These are phyloP conservation scores for Drosophila mettleri DNA, from an alignment of 2,888 invertebrate genomes.

Conservation along the genomic window DNA sequence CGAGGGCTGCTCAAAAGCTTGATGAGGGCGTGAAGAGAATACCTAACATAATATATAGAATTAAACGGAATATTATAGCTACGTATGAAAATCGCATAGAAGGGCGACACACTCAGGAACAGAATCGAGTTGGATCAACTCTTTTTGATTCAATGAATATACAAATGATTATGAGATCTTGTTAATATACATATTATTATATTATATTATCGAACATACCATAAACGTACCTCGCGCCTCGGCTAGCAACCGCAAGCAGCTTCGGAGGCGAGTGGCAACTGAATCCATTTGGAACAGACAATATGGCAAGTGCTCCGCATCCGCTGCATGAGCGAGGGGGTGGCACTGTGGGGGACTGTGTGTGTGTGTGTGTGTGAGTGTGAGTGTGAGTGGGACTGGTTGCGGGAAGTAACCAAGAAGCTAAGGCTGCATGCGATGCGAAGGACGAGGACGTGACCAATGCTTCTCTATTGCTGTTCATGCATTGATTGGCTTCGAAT, in stretches of 20 bases:
- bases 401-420: constrained; percentile 22
- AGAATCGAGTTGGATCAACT: background rate
- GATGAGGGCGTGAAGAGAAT: background rate
- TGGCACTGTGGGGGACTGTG: background rate
- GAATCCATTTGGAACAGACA: constrained; percentile 49
- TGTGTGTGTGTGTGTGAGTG: background rate
- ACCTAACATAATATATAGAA: no score
- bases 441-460: constrained; percentile 43
- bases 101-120: background rate
- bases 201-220: background rate
- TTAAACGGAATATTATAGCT: accelerated
- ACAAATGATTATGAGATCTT: background rate
- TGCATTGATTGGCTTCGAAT: constrained; percentile 59
- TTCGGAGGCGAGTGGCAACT: constrained; percentile 31
- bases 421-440: constrained; percentile 6
- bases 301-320: constrained; percentile 49
- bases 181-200: background rate
- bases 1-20: constrained; percentile 14
- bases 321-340: constrained; percentile 13
- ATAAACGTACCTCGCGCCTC: constrained; percentile 25
- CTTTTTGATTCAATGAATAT: background rate
- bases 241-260: constrained; percentile 29
- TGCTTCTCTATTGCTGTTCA: constrained; percentile 37
- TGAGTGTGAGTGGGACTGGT: constrained; percentile 7
- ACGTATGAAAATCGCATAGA: constrained; percentile 9